A percentile compares a stretch with the other conserved stretches of the same genome.
phyloP scores from a whole-genome alignment of 1,140 invertebrate species.

The Gonioctena quinquepunctata region DNA sequence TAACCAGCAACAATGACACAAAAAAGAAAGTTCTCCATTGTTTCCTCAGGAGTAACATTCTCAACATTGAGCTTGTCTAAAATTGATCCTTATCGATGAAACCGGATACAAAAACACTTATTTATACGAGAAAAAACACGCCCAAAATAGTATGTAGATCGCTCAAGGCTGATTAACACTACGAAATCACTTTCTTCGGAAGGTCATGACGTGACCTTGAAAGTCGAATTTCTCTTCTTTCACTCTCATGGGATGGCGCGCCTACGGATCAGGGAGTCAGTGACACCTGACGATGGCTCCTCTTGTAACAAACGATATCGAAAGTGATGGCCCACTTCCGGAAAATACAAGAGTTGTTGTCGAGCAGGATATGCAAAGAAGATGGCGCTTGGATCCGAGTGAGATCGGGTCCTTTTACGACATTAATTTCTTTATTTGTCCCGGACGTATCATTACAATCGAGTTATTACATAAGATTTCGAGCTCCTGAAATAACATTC shows the following conservation, averaged over 20 bases:
- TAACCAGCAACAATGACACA: too few species aligned
- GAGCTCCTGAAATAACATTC: too few species aligned
- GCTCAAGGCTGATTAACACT: neutral
- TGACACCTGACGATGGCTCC: slow-evolving; percentile 17
- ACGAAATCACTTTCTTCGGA: slow-evolving; percentile 18
- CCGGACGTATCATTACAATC: too few species aligned
- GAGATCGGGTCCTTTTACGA: too few species aligned
- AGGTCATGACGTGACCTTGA: slow-evolving; percentile 14
- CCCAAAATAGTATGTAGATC: neutral
- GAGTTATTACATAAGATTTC: too few species aligned
- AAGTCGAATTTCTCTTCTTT: slow-evolving; percentile 17
- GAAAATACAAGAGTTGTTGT: neutral
- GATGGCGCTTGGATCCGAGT: neutral
- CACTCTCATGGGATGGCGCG: slow-evolving; percentile 10
- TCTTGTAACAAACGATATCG: slow-evolving; percentile 13
- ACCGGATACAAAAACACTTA: neutral
- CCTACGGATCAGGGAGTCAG: neutral
- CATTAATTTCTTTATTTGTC: too few species aligned
- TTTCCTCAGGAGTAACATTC: neutral
- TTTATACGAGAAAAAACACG: neutral
- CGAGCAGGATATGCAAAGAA: neutral
- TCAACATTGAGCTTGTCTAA: neutral
- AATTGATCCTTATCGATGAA: neutral
- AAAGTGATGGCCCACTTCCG: slow-evolving; percentile 1
- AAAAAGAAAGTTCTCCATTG: neutral